These are phyloP conservation scores for Apus apus DNA, from an alignment of 2,113 vertebrate species.

Conservation along the genomic window DNA sequence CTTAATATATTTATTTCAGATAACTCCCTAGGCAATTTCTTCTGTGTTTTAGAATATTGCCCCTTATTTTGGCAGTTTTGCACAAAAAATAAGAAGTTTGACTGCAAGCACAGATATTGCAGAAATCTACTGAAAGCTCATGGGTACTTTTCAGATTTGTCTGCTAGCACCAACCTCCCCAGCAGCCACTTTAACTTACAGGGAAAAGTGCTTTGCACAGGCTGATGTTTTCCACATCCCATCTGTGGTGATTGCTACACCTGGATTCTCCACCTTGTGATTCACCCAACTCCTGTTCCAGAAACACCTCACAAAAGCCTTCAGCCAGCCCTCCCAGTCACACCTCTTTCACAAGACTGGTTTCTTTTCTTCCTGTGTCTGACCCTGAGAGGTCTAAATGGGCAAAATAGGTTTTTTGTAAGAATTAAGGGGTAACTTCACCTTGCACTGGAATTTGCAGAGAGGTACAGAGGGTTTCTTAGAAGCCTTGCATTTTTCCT, in stretches of 20 bases:
- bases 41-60: conserved; percentile 42
- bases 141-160: not conserved
- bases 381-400: no score
- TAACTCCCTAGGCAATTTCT: conserved; percentile 17
- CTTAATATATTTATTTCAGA: conserved; percentile 74
- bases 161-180: not conserved
- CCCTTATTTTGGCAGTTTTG: conserved; percentile 12
- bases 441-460: not conserved
- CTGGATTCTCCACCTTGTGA: not conserved
- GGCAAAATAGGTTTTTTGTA: not conserved
- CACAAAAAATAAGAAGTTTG: conserved; percentile 28
- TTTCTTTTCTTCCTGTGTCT: not conserved
- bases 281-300: not conserved
- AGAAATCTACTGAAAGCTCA: not conserved
- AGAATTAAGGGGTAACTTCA: not conserved
- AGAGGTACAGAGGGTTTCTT: not conserved
- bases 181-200: not conserved
- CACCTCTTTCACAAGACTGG: no score
- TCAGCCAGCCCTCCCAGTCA: fast-evolving
- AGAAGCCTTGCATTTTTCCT: not conserved
- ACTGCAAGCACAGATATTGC: conserved; percentile 11
- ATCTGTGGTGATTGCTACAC: fast-evolving
- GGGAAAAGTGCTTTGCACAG: not conserved
- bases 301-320: not conserved
- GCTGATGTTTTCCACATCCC: not conserved